Conservation (phyloP, 1,140 invertebrate genomes). For the Triops cancriformis region DNA sequence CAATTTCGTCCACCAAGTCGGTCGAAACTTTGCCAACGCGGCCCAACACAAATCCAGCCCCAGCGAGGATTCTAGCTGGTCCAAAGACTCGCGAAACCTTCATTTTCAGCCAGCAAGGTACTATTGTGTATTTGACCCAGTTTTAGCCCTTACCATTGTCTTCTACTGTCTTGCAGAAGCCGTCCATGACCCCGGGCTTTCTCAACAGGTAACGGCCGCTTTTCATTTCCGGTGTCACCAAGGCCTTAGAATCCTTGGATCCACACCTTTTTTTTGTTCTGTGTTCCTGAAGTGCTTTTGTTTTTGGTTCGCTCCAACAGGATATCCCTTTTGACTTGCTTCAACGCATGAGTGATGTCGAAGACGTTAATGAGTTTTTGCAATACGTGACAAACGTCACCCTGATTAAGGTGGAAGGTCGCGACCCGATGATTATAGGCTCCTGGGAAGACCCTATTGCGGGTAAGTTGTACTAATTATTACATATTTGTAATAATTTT, state of each 20-base stretch:
- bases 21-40: background rate
- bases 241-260: background rate
- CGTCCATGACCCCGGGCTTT: background rate
- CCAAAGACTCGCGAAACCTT: background rate
- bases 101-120: background rate
- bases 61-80: background rate
- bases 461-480: background rate
- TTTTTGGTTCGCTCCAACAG: background rate
- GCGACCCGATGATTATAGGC: background rate
- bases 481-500: too few species aligned
- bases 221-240: background rate
- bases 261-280: background rate
- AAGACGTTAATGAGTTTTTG: constrained; percentile 19
- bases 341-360: constrained; percentile 18
- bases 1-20: background rate
- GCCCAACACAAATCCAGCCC: background rate
- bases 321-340: constrained; percentile 15
- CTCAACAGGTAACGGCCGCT: background rate
- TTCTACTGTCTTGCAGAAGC: background rate
- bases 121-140: background rate
- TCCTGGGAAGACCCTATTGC: constrained; percentile 14
- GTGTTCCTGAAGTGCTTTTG: background rate
- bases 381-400: constrained; percentile 22
- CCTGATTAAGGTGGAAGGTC: background rate
- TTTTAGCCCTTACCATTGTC: background rate